These are phyloP conservation scores for Lissocephala sabroskyi DNA, from an alignment of 2,888 invertebrate genomes.

Conservation along the genomic window DNA sequence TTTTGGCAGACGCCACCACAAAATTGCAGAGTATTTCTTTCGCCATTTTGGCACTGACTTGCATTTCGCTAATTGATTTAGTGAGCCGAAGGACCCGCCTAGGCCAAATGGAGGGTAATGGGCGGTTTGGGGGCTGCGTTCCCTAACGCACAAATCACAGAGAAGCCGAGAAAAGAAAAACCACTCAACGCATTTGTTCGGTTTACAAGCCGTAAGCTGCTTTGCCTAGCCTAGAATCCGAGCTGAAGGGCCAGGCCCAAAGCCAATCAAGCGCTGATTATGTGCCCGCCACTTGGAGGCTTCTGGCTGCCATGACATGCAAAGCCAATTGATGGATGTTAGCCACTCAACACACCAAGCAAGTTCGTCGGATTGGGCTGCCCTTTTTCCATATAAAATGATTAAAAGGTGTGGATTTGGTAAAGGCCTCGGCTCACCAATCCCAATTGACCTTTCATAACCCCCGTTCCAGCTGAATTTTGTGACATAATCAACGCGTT, in stretches of 20 bases:
- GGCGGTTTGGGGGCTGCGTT: slow-evolving; percentile 8
- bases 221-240: slow-evolving; percentile 24
- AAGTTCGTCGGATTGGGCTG: too few relatives aligned
- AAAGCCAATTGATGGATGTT: not conserved
- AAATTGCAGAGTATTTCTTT: not conserved
- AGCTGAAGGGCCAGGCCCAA: slow-evolving; percentile 1
- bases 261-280: slow-evolving; percentile 29
- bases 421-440: too few relatives aligned
- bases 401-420: not conserved
- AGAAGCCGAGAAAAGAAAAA: slow-evolving; percentile 26
- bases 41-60: slow-evolving; percentile 50
- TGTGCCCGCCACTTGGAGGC: slow-evolving; percentile 7
- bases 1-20: slow-evolving; percentile 19
- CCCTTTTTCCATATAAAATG: not conserved
- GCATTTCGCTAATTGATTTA: slow-evolving; percentile 62
- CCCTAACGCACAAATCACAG: slow-evolving; percentile 41
- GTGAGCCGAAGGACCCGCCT: slow-evolving; percentile 34
- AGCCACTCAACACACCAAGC: too few relatives aligned
- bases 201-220: slow-evolving; percentile 56
- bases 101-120: slow-evolving; percentile 21
- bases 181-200: slow-evolving; percentile 38
- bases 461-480: too few relatives aligned
- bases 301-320: slow-evolving; percentile 7
- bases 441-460: too few relatives aligned
- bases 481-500: too few relatives aligned